These are phyloP conservation scores for Sinosuthora webbiana DNA, from an alignment of 2,113 vertebrate genomes.

Conservation along the genomic window DNA sequence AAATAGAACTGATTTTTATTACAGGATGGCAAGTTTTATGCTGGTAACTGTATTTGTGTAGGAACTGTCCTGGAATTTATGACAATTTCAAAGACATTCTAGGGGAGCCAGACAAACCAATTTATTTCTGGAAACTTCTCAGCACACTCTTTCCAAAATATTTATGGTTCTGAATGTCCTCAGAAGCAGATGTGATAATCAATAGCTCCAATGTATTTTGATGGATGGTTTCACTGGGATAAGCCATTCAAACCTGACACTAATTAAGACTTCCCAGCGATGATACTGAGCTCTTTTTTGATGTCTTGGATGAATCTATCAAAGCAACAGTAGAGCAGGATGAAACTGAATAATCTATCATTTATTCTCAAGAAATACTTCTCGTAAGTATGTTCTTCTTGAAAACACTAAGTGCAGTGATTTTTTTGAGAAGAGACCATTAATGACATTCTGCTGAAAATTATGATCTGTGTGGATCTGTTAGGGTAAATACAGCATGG, in stretches of 20 bases:
- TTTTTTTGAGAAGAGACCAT: neutral
- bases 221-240: neutral
- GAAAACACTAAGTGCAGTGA: neutral
- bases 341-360: neutral
- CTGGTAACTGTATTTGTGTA: neutral
- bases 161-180: neutral
- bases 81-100: neutral
- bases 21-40: neutral
- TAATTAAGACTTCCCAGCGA: neutral
- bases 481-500: neutral
- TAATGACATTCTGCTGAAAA: neutral
- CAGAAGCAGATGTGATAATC: conserved; percentile 10
- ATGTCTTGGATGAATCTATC: neutral
- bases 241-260: neutral
- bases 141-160: neutral
- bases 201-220: neutral
- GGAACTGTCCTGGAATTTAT: neutral
- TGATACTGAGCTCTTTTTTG: neutral
- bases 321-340: neutral
- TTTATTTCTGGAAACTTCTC: neutral
- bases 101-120: neutral
- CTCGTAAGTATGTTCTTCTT: neutral
- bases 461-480: neutral
- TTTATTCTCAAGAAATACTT: neutral
- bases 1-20: neutral